Percentiles rank a stretch among this genome's conserved stretches.
Conservation (phyloP, 2,113 vertebrate genomes). For the Onychostruthus taczanowskii region DNA sequence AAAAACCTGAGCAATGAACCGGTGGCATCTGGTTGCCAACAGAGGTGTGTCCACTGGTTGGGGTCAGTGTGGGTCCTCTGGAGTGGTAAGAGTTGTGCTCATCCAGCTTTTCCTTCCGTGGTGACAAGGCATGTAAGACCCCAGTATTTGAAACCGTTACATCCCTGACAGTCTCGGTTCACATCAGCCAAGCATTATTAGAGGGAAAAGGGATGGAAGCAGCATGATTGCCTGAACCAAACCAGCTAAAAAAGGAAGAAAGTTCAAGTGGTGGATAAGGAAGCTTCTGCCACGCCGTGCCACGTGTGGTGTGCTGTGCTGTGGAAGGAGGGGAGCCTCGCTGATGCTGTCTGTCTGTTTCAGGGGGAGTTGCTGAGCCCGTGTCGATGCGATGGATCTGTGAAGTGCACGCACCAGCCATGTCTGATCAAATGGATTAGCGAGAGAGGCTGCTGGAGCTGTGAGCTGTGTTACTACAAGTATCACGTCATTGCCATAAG, state of each 20-base stretch:
- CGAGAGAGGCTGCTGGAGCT: constrained; percentile 97
- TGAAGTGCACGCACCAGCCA: constrained; percentile 96
- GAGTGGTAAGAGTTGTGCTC: background rate
- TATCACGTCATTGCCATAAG: constrained; percentile 99
- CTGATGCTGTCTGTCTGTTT: constrained; percentile 28
- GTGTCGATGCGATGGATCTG: constrained; percentile 92
- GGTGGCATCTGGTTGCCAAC: background rate
- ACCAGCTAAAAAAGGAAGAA: background rate
- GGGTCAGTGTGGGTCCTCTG: background rate
- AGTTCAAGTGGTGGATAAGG: background rate
- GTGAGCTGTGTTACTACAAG: constrained; percentile 99
- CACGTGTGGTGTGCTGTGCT: background rate
- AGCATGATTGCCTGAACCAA: background rate
- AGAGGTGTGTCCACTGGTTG: background rate
- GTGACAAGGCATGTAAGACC: background rate
- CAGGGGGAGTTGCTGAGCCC: constrained; percentile 98
- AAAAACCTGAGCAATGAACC: background rate
- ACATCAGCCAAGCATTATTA: background rate
- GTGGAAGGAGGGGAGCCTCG: background rate
- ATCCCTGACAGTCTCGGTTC: background rate
- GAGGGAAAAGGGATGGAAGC: background rate
- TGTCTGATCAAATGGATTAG: constrained; percentile 99
- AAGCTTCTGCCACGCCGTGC: background rate
- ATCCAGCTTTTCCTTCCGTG: background rate
- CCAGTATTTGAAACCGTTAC: background rate